Evolutionary conservation across 1,140 invertebrate species (phyloP), one percentile per base, ranked within the genome.

Genomic region (Solenopsis invicta): DNA sequence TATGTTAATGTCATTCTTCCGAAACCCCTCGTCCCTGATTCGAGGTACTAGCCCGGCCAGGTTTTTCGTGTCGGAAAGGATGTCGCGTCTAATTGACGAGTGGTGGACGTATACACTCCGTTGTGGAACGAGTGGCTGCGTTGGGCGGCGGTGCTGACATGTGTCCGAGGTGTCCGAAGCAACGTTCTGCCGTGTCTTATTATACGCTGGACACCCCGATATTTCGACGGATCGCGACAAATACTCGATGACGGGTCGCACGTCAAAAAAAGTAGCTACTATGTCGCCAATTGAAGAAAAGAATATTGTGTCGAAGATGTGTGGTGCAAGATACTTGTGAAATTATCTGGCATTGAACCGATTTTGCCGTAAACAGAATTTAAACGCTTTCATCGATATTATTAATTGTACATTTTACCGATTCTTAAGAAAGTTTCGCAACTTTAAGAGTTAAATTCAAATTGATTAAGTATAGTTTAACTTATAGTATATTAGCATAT

Each of bases 11-110:
- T 91, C 91, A 92, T 93, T 94, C 93, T 90, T 76, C 88, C 91
- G 91, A 91, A 93, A 93, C 92, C 86, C 90, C 87, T 87, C 87
- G 84, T 91, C 72, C 61, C 78, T 88, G 90, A 85, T 94, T 92
- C 91, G 92, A 89, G 85, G 91, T 93, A 93, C 91, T 86, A 89
- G 89, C 75, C 89, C 81, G 88, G 90, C 85, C 91, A 87, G 88
- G 91, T 94, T 94, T 94, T 93, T 94, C 92, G 87, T 90, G 75
- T 90, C 81, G 56, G 71, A 86, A 88, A 87, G 77, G 87, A 90
- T 91, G 92, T 92, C 92, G 86, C 88, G 87, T 94, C 94, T 94
- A 95, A 95, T 95, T 95, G 94, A 94, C 92, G 92, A 93, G 90
- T 91, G 88, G 59, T 87, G 89, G 74, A 78, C 85, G 90, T 89